phyloP scores from a whole-genome alignment of 1,140 invertebrate genomes.

The Drosophila jambulina region DNA sequence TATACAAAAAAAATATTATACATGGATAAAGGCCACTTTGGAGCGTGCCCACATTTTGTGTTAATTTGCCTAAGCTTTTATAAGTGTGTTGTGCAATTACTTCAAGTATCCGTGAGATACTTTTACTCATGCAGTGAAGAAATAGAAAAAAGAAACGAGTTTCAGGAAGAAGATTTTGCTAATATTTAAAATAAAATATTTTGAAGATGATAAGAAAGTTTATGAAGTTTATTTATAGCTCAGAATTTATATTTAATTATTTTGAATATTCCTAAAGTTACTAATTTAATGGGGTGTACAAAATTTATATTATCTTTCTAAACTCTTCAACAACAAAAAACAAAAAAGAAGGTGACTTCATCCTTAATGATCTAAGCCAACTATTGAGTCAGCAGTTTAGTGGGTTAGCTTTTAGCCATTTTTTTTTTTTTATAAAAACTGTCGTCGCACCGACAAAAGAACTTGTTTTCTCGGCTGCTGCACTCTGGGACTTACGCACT shows the following conservation, averaged over 20 bases:
- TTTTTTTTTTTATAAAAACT: slow-evolving; percentile 16
- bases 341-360: slow-evolving; percentile 22
- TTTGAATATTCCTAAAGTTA: neutral
- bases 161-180: neutral
- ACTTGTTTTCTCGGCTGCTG: slow-evolving; percentile 37
- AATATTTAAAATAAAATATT: neutral
- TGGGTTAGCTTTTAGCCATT: neutral
- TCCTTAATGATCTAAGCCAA: slow-evolving; percentile 27
- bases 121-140: neutral
- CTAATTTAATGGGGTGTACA: neutral
- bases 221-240: neutral
- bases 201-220: neutral
- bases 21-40: slow-evolving; percentile 5
- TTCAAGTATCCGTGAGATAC: slow-evolving; percentile 11
- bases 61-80: slow-evolving; percentile 58
- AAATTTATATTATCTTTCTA: too few species aligned
- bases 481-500: slow-evolving; percentile 38
- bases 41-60: slow-evolving; percentile 55
- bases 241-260: neutral
- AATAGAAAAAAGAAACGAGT: neutral
- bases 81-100: slow-evolving; percentile 18
- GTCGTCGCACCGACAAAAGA: slow-evolving; percentile 38
- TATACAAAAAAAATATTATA: neutral
- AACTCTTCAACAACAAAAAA: too few species aligned
- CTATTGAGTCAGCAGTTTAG: slow-evolving; percentile 27